Evolutionary conservation across 2,888 invertebrate genomes (phyloP).

Genomic region (Serrognathus titanus): DNA sequence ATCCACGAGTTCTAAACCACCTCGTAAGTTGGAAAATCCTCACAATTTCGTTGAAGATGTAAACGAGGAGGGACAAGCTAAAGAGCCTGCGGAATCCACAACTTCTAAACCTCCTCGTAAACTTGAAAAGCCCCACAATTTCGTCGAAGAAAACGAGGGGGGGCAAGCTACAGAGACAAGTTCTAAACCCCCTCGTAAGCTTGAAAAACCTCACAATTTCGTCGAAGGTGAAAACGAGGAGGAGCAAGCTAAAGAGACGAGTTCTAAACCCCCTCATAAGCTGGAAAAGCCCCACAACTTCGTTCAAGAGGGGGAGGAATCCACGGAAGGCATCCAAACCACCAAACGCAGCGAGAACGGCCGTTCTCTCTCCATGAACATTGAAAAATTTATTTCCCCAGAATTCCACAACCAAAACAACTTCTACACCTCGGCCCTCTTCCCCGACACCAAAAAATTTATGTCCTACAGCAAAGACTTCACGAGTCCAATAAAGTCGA

Average conservation of each 20-base stretch:
- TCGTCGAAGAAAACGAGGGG: no score
- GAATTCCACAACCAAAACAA: slow-evolving; percentile 53
- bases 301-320: slow-evolving; percentile 2
- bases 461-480: slow-evolving; percentile 13
- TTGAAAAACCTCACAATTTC: not conserved
- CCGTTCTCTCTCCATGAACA: slow-evolving; percentile 42
- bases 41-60: not conserved
- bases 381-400: slow-evolving; percentile 51
- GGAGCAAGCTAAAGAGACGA: no score
- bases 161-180: no score
- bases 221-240: not conserved
- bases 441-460: slow-evolving; percentile 45
- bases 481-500: slow-evolving; percentile 11
- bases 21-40: not conserved
- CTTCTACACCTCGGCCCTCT: slow-evolving; percentile 54
- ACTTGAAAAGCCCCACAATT: no score
- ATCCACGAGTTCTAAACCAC: no score
- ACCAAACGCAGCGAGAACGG: slow-evolving; percentile 31
- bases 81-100: no score
- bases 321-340: slow-evolving; percentile 5
- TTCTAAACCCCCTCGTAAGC: no score
- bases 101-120: not conserved
- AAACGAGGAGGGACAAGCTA: not conserved
- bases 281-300: not conserved
- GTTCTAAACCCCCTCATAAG: no score